Evolutionary conservation across 2,888 invertebrate species (phyloP), one percentile per base, ranked within the genome.

Genomic region (Chrysopilus asiliformis): DNA sequence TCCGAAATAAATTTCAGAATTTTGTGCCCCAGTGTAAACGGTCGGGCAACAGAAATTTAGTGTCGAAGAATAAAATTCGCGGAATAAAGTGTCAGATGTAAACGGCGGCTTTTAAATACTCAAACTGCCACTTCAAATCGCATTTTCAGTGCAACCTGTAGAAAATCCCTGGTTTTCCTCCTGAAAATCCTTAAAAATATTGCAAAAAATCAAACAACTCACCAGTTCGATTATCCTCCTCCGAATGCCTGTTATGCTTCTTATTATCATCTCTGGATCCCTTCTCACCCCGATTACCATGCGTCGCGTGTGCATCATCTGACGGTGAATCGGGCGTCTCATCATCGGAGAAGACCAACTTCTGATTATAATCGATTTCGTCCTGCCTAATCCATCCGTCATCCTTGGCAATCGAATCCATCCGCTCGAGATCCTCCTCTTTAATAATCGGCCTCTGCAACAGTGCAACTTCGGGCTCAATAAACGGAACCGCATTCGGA

Each of bases 301-400:
- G 15, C 42, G 41, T 13, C 18, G 38, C 9, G 20, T 40, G 22
- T 13, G 38, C 17, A 42, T 43, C 45, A 12, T 28, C 27, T 10
- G 39, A 42, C 27, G 46, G 43, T 7, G 43, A 41, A 14, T 47
- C 47, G 18, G 58, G 57, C 35, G 67, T 67, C 61, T 93, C 93
- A 52, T 91, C 91, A 65, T 94, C 93, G 55, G 91, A 91, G 65
- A 93, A 94, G 47, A 85, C 81, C 56, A 94, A 66, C 64, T 90
- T 91, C 67, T 90, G 86, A 68, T 87, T 86, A 58, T 91, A 93
- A 65, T 93, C 91, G 56, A 93, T 86, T 58, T 90, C 90, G 56
- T 89, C 89, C 53, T 86, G 80, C 48, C 81, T 79, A 40, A 86
- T 84, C 94, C 94, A 94, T 44, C 90, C 90, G 52, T 83, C 80